Conservation (phyloP, 2,797 vertebrate species). For the Hyperoplus immaculatus region DNA sequence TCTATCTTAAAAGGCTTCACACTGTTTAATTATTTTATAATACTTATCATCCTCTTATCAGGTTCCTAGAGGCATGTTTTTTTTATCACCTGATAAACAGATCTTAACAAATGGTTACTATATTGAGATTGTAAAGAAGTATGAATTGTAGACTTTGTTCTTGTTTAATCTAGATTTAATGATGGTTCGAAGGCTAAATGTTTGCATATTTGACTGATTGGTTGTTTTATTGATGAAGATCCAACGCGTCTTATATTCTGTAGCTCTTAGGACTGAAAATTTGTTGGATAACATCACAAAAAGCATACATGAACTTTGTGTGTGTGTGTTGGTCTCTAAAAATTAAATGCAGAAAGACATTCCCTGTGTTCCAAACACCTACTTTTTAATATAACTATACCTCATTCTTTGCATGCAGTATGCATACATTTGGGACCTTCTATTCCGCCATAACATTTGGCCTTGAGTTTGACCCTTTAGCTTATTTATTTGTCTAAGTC, state of each 20-base stretch:
- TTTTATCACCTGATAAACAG: neutral
- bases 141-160: neutral
- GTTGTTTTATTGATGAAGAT: neutral
- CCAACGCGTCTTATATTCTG: neutral
- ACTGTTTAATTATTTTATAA: slow-evolving; percentile 36
- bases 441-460: too few species aligned
- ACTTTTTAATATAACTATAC: too few species aligned
- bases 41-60: slow-evolving; percentile 12
- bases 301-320: neutral
- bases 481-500: too few species aligned
- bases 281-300: neutral
- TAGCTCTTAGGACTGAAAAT: neutral
- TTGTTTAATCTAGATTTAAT: slow-evolving; percentile 5
- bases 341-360: too few species aligned
- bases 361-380: too few species aligned
- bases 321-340: neutral
- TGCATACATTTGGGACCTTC: too few species aligned
- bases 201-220: neutral
- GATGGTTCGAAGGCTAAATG: neutral
- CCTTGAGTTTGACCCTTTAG: too few species aligned
- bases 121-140: neutral
- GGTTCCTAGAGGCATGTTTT: slow-evolving; percentile 8
- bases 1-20: slow-evolving; percentile 37
- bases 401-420: too few species aligned
- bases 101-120: neutral